These are phyloP conservation scores for Pemphigus obesinymphae DNA, from an alignment of 1,140 invertebrate species.

Conservation along the genomic window DNA sequence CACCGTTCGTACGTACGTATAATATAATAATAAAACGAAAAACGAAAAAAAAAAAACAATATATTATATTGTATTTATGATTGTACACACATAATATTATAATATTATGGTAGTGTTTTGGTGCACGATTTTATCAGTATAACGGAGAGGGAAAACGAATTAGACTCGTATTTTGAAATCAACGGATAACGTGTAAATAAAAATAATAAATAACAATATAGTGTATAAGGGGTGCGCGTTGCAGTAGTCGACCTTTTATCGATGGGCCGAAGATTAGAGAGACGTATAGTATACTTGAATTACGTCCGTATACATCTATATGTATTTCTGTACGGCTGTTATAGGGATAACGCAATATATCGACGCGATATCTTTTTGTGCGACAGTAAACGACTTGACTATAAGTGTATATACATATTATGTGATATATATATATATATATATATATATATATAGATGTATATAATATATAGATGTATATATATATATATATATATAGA, in stretches of 20 bases:
- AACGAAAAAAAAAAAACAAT: too few species aligned
- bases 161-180: constrained; percentile 16
- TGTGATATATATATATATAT: too few species aligned
- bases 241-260: constrained; percentile 17
- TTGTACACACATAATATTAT: not conserved
- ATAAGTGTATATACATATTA: not conserved
- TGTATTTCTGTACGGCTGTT: too few species aligned
- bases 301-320: not conserved
- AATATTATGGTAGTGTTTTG: not conserved
- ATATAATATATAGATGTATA: too few species aligned
- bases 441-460: not conserved
- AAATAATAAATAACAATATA: not conserved
- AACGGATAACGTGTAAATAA: not conserved
- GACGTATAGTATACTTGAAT: not conserved
- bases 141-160: not conserved
- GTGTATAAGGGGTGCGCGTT: constrained; percentile 12
- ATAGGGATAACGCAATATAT: not conserved
- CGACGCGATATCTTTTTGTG: not conserved
- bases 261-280: constrained; percentile 5
- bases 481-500: not conserved
- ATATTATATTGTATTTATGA: too few species aligned
- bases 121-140: constrained; percentile 12
- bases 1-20: not conserved
- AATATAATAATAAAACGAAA: too few species aligned
- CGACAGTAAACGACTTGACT: not conserved